Base-by-base conservation (phyloP, 1,140 invertebrate genomes). In the Drosophila asahinai region DNA sequence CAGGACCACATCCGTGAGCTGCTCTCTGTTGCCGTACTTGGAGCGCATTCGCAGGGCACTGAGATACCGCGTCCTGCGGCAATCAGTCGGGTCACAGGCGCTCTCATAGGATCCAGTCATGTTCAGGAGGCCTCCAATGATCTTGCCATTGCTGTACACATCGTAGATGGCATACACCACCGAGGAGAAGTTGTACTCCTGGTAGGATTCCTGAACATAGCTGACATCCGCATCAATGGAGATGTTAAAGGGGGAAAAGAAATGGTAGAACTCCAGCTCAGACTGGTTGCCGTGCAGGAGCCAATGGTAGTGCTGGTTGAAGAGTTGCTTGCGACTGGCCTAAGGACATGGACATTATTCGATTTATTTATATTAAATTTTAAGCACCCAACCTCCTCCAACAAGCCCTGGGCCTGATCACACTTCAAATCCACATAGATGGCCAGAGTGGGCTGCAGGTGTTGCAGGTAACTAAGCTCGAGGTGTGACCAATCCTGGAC, bases 101-200 rank as follows among this genome's bases (percentile, higher is more conserved):
- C 79, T 14, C 48, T 86, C 83, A 73, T 79, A 81, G 58, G 83
- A 71, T 2, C 67, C 60, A 0, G 92, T 93, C 15, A 93, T 67
- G 58, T 93, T 93, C 0, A 93, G 42, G n/a, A 71, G 54, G 0
- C 92, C 92, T 0, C 92, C 92, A 51, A 90, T 80, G 15, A 75
- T 72, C 22, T 77, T 82, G 7, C 92, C 92, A 83, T 93, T 93
- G 52, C 57, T 93, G 54, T 91, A 93, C 6, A 93, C 90, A 83
- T 93, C 92, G 25, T 87, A 84, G 0, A 77, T 25, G 0, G 48
- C 49, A 45, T 66, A 92, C 8, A 17, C 22, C 8, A 17, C 22
- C 6, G 59, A 15, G 3, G 54, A 22, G 3, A 40, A 36, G n/a
- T 45, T 61, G 11, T 14, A 38, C 0, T 48, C 9, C 3, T 6